Base-by-base conservation (phyloP, 2,888 invertebrate species). In the Ennomos quercinarius region DNA sequence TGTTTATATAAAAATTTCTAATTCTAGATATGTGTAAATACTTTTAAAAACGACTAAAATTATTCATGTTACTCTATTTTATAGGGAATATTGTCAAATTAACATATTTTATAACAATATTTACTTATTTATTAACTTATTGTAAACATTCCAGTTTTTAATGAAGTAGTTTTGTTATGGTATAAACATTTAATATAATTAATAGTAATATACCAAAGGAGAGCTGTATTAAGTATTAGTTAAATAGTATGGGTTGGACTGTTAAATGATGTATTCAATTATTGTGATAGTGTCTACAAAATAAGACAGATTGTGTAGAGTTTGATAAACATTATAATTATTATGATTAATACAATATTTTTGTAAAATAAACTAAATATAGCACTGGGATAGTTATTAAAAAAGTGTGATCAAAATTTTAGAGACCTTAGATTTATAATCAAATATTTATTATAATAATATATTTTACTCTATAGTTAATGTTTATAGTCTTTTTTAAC, bases 351-450 rank as follows among this genome's bases (percentile, higher is more conserved):
- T 34, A 6, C 2, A 44, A 44, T 34, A 17, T 2, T 44, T n/a
- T 5, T 10, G 27, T n/a, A 2, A 10, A 34, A 43, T 27, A 34
- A 44, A 4, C 10, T 10, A 44, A 34, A 37, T 39, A n/a, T n/a
- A n/a, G n/a, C 27, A 47, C 49, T 55, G 62, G 63, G 61, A 67
- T 17, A 17, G 17, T 2, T 17, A 17, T 17, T 17, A 64, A 60
- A 40, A 67, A 64, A 17, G 17, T 68, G 68, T 71, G 68, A 67
- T 71, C 58, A 64, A 71, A 67, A 66, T 66, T 61, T 57, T 35
- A 35, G 10, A 49, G 34, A 41, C 27, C 13, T 39, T 48, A 34
- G 8, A 41, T 41, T 42, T 10, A 17, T 42, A 8, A 9, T 13
- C 2, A 17, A 13, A 42, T 9, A 13, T 13, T 42, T 42, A 42